A percentile compares a stretch with the other conserved stretches of the same genome.
Evolutionary conservation across 1,140 invertebrate genomes (phyloP).

Genomic region (Cydia strobilella): DNA sequence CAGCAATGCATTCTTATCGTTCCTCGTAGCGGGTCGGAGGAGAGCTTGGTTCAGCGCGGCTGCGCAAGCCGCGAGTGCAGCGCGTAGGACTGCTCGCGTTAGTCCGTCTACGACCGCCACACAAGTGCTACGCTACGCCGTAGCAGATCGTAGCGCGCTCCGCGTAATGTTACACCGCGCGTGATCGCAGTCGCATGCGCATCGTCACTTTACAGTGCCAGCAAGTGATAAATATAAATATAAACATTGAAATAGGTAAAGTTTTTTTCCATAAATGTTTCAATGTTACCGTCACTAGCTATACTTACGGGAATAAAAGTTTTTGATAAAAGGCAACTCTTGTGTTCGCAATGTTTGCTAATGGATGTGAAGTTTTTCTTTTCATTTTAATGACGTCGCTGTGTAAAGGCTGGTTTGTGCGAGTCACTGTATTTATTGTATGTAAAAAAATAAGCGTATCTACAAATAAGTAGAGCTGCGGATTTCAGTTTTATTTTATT

Average conservation of each 20-base stretch:
- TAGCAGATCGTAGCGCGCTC: conserved; percentile 19
- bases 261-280: conserved; percentile 45
- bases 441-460: background rate
- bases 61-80: conserved; percentile 60
- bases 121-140: conserved; percentile 42
- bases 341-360: conserved; percentile 29
- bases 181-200: conserved; percentile 61
- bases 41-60: conserved; percentile 56
- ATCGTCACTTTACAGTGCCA: conserved; percentile 60
- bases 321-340: conserved; percentile 16
- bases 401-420: conserved; percentile 9
- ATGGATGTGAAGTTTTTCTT: conserved; percentile 32
- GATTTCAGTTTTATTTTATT: no score
- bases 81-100: conserved; percentile 48
- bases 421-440: conserved; percentile 11
- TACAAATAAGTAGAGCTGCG: background rate
- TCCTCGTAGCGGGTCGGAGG: background rate
- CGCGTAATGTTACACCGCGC: conserved; percentile 58
- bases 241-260: conserved; percentile 63
- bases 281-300: background rate
- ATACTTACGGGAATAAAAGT: background rate
- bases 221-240: conserved; percentile 59
- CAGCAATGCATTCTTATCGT: background rate
- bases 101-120: conserved; percentile 54
- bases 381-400: conserved; percentile 19